Percentiles rank a stretch among this genome's conserved stretches.
Conservation (phyloP, 2,113 vertebrate species). For the Cariama cristata region DNA sequence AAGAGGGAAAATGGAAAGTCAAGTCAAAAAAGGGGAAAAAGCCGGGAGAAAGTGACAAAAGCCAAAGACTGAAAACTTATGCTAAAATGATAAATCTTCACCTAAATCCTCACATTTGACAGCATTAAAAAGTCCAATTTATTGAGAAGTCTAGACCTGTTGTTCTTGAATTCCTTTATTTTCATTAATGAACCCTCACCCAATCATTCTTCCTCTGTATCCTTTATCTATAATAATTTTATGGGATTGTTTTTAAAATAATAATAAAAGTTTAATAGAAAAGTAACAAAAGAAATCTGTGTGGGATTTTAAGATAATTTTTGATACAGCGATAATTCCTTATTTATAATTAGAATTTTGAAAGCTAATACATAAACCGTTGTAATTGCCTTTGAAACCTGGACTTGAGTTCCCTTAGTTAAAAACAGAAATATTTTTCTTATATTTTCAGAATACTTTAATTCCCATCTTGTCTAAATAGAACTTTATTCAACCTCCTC, state of each 20-base stretch:
- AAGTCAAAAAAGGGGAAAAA: background rate
- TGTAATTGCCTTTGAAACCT: background rate
- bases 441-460: background rate
- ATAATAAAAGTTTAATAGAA: background rate
- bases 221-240: background rate
- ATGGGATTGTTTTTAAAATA: background rate
- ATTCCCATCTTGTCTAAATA: background rate
- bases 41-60: background rate
- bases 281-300: background rate
- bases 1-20: background rate
- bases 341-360: background rate
- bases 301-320: background rate
- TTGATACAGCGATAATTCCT: background rate
- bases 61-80: background rate
- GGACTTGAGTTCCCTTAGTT: background rate
- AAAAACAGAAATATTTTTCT: background rate
- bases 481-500: background rate
- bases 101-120: background rate
- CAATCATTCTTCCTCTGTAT: background rate
- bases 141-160: background rate
- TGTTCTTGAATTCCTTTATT: background rate
- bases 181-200: background rate
- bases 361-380: background rate
- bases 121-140: background rate
- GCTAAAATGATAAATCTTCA: background rate